Conservation (phyloP, 1,140 invertebrate genomes). For the Frieseomelitta varia region DNA sequence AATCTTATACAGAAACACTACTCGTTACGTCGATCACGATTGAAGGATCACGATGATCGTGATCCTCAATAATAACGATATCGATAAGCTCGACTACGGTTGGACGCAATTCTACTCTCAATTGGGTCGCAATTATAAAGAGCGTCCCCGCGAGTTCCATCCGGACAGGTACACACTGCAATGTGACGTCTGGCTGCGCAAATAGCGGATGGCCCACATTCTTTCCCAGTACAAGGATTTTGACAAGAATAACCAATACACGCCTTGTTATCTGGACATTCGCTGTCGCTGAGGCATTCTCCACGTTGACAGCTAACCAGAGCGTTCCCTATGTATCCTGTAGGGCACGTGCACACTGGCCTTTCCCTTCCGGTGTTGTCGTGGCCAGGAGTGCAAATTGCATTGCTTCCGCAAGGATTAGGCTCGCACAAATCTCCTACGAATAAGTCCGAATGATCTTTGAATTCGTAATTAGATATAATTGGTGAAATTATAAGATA, state of each 20-base stretch:
- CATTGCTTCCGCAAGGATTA: constrained; percentile 92
- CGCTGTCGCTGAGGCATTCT: constrained; percentile 88
- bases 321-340: constrained; percentile 92
- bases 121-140: constrained; percentile 80
- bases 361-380: constrained; percentile 91
- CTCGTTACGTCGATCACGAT: neutral
- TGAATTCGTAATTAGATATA: neutral
- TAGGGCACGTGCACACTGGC: constrained; percentile 91
- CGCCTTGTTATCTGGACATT: constrained; percentile 87
- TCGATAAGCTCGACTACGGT: constrained; percentile 50
- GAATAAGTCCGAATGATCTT: constrained; percentile 18
- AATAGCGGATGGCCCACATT: constrained; percentile 84
- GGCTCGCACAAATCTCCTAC: constrained; percentile 91
- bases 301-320: constrained; percentile 87
- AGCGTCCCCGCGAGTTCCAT: constrained; percentile 92
- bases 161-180: constrained; percentile 92
- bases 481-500: neutral
- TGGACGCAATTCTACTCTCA: constrained; percentile 52
- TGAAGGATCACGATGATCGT: neutral
- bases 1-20: neutral
- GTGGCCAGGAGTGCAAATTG: constrained; percentile 91
- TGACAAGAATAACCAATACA: constrained; percentile 89
- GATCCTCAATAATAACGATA: constrained; percentile 37
- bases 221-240: constrained; percentile 88
- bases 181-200: constrained; percentile 90